Base-by-base conservation (phyloP, 2,797 vertebrate genomes). In the Galago senegalensis region DNA sequence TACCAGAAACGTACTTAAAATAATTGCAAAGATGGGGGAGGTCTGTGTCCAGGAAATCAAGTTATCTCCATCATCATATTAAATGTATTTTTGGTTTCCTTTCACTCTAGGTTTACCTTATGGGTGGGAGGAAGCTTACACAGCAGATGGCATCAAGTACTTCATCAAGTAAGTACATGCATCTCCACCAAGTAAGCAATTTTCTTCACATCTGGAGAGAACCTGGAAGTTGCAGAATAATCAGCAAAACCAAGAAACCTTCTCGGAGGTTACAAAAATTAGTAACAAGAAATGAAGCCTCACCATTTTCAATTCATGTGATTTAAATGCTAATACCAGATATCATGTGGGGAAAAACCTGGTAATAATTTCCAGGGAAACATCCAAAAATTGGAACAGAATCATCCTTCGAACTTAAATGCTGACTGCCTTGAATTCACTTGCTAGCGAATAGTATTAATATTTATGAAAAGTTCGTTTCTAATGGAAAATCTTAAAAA, bases 111-210 rank as follows among this genome's bases (percentile, higher is more conserved):
- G 98, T 98, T 99, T 99, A 96, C 99, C 99, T 80, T 99, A 99
- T 4, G 99, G 99, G 96, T 99, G 99, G 99, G 99, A 99, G 97
- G 99, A 99, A 98, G 99, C 99, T 89, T 99, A 99, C 97, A 99
- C 99, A 94, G 98, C 99, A 97, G 99, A 99, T 82, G 99, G 99
- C 96, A 99, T 99, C 94, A 99, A 99, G 96, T 99, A 99, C 98
- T 99, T 99, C 97, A 99, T 99, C 99, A 99, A 99, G 99, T 99
- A 98, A 99, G 99, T 99, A 84, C 81, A 61, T 91, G 92, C 97
- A 69, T 97, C 93, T 86, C 95, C 85, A 97, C 93, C 92, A 88
- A 95, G 96, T 97, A 98, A 97, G 97, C 97, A 98, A n/a, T 97
- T 97, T 97, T 91, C 90, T 93, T 93, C 97, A 97, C 97, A 98